Conservation (phyloP, 2,888 invertebrate species). For the Caenorhabditis becei region DNA sequence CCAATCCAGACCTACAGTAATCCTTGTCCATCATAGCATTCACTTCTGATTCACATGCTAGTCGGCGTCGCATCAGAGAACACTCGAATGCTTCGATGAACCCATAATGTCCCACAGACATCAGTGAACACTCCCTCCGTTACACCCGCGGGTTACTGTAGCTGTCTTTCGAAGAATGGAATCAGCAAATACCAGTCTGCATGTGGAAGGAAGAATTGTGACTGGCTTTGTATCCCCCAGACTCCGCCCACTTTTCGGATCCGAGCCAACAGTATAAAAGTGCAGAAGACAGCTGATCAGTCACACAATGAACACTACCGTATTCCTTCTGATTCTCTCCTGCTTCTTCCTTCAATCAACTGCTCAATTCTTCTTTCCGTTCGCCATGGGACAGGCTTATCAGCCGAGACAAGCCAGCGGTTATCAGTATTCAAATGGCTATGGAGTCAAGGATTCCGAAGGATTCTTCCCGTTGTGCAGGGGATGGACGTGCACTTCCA, state of each 20-base stretch:
- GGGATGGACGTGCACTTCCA: slow-evolving; percentile 58
- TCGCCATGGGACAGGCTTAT: slow-evolving; percentile 40
- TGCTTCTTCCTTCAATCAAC: background rate
- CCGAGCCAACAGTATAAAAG: slow-evolving; percentile 8
- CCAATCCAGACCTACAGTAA: background rate
- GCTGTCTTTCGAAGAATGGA: background rate
- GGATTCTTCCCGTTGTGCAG: slow-evolving; percentile 48
- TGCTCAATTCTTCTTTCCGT: slow-evolving; percentile 54
- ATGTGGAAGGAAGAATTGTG: no score
- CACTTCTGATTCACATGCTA: slow-evolving; percentile 18
- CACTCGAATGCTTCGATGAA: slow-evolving; percentile 33
- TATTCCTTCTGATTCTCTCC: slow-evolving; percentile 19
- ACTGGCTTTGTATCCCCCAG: no score
- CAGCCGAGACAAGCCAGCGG: background rate
- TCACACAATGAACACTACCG: background rate
- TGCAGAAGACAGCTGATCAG: slow-evolving; percentile 7
- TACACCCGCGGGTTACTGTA: slow-evolving; percentile 3
- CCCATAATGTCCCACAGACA: slow-evolving; percentile 25
- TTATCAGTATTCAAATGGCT: slow-evolving; percentile 25
- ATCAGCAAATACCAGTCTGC: no score
- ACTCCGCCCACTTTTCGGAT: slow-evolving; percentile 32
- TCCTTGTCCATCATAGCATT: background rate
- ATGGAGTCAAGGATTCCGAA: slow-evolving; percentile 49
- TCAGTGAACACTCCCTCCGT: slow-evolving; percentile 27
- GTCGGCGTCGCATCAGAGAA: slow-evolving; percentile 8